Evolutionary conservation across 2,113 vertebrate species (phyloP).

Genomic region (Trinectes maculatus): DNA sequence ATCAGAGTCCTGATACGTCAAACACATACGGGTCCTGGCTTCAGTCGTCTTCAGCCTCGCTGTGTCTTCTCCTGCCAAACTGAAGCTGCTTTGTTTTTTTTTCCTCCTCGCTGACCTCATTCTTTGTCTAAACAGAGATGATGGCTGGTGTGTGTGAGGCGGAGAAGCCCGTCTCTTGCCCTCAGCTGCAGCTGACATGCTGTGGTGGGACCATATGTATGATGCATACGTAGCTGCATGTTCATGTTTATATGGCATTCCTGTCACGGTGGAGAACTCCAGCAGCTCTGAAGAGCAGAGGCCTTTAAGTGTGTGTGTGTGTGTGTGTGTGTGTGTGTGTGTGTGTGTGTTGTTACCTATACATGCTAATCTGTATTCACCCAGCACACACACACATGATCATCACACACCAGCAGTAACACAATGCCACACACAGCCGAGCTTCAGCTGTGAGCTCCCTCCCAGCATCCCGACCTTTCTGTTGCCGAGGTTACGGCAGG

Average conservation of each 20-base stretch:
- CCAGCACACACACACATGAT: slow-evolving; percentile 6
- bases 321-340: background rate
- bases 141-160: slow-evolving; percentile 12
- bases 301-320: background rate
- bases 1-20: slow-evolving; percentile 53
- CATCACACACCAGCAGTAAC: slow-evolving; percentile 21
- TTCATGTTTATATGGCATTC: slow-evolving; percentile 61
- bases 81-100: background rate
- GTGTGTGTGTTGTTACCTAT: background rate
- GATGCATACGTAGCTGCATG: slow-evolving; percentile 54
- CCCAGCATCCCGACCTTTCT: slow-evolving; percentile 15
- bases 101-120: slow-evolving; percentile 24
- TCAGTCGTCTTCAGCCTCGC: slow-evolving; percentile 14
- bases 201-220: slow-evolving; percentile 48
- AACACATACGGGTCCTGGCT: background rate
- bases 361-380: slow-evolving; percentile 6
- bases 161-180: slow-evolving; percentile 41
- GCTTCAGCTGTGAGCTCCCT: slow-evolving; percentile 12
- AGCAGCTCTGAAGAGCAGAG: slow-evolving; percentile 16
- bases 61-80: slow-evolving; percentile 7
- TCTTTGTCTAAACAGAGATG: slow-evolving; percentile 30
- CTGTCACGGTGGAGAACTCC: slow-evolving; percentile 23
- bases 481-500: slow-evolving; percentile 71
- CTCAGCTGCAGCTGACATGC: slow-evolving; percentile 45
- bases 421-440: slow-evolving; percentile 30